Evolutionary conservation across 2,888 invertebrate genomes (phyloP).

Genomic region (Athalia circularis): DNA sequence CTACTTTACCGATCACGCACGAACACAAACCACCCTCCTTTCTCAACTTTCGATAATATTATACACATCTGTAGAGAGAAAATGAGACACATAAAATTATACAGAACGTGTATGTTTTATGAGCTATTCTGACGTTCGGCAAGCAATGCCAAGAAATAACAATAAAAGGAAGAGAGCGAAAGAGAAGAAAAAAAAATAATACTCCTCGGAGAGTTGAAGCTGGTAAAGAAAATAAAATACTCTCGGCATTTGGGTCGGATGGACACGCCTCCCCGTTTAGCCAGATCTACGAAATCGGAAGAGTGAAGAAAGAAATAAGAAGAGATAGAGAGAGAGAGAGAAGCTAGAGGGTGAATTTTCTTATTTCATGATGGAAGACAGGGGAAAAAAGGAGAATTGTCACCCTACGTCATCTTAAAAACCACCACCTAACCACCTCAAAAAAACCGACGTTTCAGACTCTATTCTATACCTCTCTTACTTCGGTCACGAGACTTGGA

Average conservation of each 20-base stretch:
- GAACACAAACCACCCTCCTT: not conserved
- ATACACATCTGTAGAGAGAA: not conserved
- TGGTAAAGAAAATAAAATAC: too few species aligned
- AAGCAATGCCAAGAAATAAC: slow-evolving; percentile 1
- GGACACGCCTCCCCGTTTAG: slow-evolving; percentile 39
- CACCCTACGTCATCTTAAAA: slow-evolving; percentile 17
- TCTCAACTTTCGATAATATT: not conserved
- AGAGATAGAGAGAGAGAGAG: slow-evolving; percentile 34
- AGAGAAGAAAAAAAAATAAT: not conserved
- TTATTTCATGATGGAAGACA: not conserved
- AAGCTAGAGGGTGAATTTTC: slow-evolving; percentile 13
- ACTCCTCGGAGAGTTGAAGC: slow-evolving; percentile 19
- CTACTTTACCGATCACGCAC: not conserved
- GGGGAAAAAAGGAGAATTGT: not conserved
- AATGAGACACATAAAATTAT: not conserved
- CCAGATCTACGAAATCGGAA: slow-evolving; percentile 34
- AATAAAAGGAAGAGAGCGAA: not conserved
- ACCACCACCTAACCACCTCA: slow-evolving; percentile 7
- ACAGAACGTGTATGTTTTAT: slow-evolving; percentile 8
- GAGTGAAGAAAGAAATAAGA: slow-evolving; percentile 42
- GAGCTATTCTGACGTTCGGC: not conserved
- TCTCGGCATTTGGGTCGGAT: slow-evolving; percentile 12
- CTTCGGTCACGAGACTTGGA: not conserved
- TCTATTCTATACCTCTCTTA: not conserved
- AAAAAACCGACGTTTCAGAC: slow-evolving; percentile 25